Percentiles rank a stretch among this genome's conserved stretches.
These are phyloP conservation scores for Saturnia pavonia DNA, from an alignment of 2,888 invertebrate species.

Conservation along the genomic window DNA sequence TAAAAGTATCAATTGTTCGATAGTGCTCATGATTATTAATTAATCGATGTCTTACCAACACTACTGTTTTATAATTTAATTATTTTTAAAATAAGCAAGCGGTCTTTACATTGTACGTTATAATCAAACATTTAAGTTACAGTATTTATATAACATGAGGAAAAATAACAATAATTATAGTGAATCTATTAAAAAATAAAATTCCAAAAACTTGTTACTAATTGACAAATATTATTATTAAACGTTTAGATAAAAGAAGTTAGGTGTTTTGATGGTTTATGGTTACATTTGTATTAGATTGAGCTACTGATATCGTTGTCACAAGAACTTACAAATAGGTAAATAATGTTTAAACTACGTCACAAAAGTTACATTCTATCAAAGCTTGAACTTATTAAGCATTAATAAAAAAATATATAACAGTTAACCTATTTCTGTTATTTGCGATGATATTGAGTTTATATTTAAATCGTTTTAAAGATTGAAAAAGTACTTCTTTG, in stretches of 20 bases:
- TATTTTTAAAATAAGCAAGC: too few relatives aligned
- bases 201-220: neutral
- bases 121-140: too few relatives aligned
- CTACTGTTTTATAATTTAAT: too few relatives aligned
- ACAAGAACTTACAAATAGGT: neutral
- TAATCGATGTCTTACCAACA: too few relatives aligned
- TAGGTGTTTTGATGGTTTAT: neutral
- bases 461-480: neutral
- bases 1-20: too few relatives aligned
- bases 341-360: neutral
- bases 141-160: too few relatives aligned
- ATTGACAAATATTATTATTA: neutral
- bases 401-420: too few relatives aligned
- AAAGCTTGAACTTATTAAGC: neutral
- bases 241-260: neutral
- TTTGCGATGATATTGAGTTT: neutral
- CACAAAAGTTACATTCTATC: neutral
- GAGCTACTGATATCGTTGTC: neutral
- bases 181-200: too few relatives aligned
- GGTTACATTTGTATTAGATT: neutral
- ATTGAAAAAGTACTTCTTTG: neutral
- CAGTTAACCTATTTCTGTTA: neutral
- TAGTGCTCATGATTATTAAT: too few relatives aligned
- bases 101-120: too few relatives aligned
- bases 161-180: too few relatives aligned